Conservation (phyloP, 1,140 invertebrate species). For the Zaprionus camerounensis region DNA sequence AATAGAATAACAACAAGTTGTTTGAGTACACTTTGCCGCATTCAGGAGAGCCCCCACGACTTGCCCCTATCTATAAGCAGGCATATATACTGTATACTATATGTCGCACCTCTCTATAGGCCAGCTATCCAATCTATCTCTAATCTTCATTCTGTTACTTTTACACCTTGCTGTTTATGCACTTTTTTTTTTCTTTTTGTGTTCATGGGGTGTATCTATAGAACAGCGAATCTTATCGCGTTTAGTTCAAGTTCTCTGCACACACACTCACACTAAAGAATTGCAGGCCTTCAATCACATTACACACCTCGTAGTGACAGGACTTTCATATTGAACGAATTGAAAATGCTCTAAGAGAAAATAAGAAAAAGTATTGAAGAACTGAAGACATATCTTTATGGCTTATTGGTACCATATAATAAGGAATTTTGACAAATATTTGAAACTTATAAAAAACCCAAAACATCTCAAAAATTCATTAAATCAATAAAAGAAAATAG, state of each 20-base stretch:
- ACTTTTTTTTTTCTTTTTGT: slow-evolving; percentile 10
- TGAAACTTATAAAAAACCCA: not conserved
- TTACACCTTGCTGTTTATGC: slow-evolving; percentile 17
- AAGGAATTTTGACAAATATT: not conserved
- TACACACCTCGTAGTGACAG: not conserved
- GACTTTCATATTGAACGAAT: not conserved
- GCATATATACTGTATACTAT: slow-evolving; percentile 9
- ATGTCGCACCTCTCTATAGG: not conserved
- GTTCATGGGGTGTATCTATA: slow-evolving; percentile 1
- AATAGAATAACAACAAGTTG: not conserved
- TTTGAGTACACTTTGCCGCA: not conserved
- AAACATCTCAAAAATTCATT: not conserved
- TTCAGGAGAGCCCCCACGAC: not conserved
- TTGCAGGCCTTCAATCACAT: slow-evolving; percentile 23
- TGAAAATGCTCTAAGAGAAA: not conserved
- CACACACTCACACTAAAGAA: slow-evolving; percentile 16
- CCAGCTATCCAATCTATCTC: slow-evolving; percentile 6
- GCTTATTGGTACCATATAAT: too few relatives aligned
- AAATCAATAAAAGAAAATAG: too few relatives aligned
- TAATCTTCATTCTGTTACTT: slow-evolving; percentile 16
- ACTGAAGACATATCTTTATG: not conserved
- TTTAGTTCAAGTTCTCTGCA: slow-evolving; percentile 32
- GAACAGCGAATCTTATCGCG: slow-evolving; percentile 28
- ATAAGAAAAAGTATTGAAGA: not conserved
- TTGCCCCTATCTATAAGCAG: not conserved